Conservation (phyloP, 2,797 vertebrate species). For the Euphonia xanthogaster region DNA sequence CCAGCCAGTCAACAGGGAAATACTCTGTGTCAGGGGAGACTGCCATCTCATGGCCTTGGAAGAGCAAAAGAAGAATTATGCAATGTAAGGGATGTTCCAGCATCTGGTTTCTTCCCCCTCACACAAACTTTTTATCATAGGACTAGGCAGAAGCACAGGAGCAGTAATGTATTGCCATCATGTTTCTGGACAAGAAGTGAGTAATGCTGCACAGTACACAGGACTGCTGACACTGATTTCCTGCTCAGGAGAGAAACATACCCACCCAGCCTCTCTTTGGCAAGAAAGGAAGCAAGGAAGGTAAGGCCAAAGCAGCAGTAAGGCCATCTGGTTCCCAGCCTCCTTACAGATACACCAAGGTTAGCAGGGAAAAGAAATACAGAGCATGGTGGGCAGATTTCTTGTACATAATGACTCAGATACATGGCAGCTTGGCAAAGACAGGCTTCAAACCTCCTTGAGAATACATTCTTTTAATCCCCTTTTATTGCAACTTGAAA, state of each 20-base stretch:
- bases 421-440: neutral
- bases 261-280: neutral
- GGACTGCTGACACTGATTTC: neutral
- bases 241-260: neutral
- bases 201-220: neutral
- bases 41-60: constrained; percentile 73
- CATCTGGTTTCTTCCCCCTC: neutral
- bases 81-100: neutral
- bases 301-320: neutral
- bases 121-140: neutral
- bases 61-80: neutral
- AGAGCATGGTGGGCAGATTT: neutral
- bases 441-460: neutral
- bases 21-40: constrained; percentile 53
- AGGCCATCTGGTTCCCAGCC: neutral
- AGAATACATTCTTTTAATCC: neutral
- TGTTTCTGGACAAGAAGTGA: neutral
- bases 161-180: neutral
- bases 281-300: neutral
- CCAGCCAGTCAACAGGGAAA: constrained; percentile 64
- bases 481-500: neutral
- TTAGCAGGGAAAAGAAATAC: neutral
- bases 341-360: neutral
- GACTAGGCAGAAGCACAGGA: neutral
- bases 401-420: neutral